Percentiles rank a stretch among this genome's conserved stretches.
These are phyloP conservation scores for Galaxias olidus DNA, from an alignment of 2,797 vertebrate genomes.

Conservation along the genomic window DNA sequence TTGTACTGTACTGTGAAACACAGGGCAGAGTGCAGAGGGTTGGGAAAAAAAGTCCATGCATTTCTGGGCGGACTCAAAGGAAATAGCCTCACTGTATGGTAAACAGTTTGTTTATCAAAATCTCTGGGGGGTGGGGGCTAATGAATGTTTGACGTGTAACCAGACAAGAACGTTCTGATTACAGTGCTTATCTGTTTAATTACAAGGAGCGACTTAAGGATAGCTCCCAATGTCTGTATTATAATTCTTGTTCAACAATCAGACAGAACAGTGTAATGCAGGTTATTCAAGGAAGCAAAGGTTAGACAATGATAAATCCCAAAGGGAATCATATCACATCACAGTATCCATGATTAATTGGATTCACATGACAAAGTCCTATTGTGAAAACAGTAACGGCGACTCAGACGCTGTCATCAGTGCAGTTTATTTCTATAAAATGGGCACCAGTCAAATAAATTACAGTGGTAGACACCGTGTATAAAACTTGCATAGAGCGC, in stretches of 20 bases:
- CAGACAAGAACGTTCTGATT: neutral
- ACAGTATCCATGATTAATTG: neutral
- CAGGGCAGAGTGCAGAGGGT: too few species aligned
- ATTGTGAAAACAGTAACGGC: neutral
- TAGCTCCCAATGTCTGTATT: neutral
- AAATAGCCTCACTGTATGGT: neutral
- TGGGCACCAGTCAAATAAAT: constrained; percentile 10
- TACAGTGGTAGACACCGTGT: constrained; percentile 4
- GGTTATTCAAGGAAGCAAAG: neutral
- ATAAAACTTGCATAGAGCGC: neutral
- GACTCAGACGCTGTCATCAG: neutral
- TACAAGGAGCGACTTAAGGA: neutral
- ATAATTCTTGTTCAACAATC: neutral
- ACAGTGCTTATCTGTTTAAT: neutral
- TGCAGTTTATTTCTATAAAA: constrained; percentile 15
- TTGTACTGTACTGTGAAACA: too few species aligned
- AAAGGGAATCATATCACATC: neutral
- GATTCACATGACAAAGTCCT: neutral
- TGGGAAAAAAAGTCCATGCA: too few species aligned
- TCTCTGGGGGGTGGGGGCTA: neutral
- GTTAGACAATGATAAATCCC: neutral
- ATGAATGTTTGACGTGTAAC: constrained; percentile 2
- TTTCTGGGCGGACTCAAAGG: neutral
- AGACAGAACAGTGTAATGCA: neutral
- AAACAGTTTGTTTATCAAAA: neutral